A percentile compares a stretch with the other conserved stretches of the same genome.
These are phyloP conservation scores for Otolemur garnettii DNA, from an alignment of 2,113 vertebrate genomes.

Conservation along the genomic window DNA sequence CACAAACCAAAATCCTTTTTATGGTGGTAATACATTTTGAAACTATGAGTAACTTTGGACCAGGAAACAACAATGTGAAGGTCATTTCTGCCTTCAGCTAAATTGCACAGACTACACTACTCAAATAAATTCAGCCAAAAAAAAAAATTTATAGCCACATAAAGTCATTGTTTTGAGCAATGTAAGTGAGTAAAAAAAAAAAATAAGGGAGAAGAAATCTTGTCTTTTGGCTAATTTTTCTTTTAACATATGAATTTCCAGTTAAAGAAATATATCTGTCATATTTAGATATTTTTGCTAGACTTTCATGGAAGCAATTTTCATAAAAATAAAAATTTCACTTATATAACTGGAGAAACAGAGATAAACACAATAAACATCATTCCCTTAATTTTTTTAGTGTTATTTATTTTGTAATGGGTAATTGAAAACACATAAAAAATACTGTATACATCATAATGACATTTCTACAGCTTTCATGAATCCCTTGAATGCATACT, in stretches of 20 bases:
- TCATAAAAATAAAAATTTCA: conserved; percentile 78
- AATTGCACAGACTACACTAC: conserved; percentile 1
- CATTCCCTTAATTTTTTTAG: conserved; percentile 69
- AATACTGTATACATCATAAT: conserved; percentile 65
- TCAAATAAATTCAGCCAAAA: conserved; percentile 24
- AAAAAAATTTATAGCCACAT: conserved; percentile 58
- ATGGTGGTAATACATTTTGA: background rate
- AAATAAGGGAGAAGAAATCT: conserved; percentile 56
- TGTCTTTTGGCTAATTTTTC: conserved; percentile 40
- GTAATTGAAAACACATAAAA: conserved; percentile 68
- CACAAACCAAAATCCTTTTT: conserved; percentile 4
- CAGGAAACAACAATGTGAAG: conserved; percentile 37
- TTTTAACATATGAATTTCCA: conserved; percentile 67
- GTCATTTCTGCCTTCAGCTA: conserved; percentile 7
- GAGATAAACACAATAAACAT: conserved; percentile 59
- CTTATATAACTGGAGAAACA: conserved; percentile 46
- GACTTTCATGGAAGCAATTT: conserved; percentile 70
- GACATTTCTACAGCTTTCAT: conserved; percentile 47
- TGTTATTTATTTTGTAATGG: conserved; percentile 72
- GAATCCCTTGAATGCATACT: background rate
- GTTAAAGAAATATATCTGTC: conserved; percentile 61
- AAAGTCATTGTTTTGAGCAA: conserved; percentile 35
- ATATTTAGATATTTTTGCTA: conserved; percentile 63
- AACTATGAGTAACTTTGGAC: conserved; percentile 46
- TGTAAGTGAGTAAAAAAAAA: conserved; percentile 7